Evolutionary conservation across 2,113 vertebrate species (phyloP), one percentile per base, ranked within the genome.

Genomic region (Lasiurus cinereus): DNA sequence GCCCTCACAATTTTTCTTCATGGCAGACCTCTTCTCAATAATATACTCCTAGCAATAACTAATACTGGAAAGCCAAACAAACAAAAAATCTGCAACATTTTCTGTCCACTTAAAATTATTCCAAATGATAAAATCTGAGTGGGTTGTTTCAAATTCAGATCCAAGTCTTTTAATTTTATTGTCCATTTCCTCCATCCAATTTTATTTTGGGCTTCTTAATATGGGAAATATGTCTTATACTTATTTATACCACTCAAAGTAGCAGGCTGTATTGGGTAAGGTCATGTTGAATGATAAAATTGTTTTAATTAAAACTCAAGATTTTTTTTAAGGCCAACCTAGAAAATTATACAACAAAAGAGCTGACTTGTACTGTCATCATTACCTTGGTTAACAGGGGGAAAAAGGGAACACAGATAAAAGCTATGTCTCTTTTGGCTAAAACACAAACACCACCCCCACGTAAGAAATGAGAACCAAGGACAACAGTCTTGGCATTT

Each of bases 251-350:
- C 50, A 39, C 76, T 70, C 70, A 89, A 66, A 87, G 52, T 16
- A 80, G 14, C 56, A n/a, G 50, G 91, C 5, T n/a, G 3, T 84
- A 3, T 80, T 94, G 46, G 43, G n/a, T 80, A 48, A 50, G 3
- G 15, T 84, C 5, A 72, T 29, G 5, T 54, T 86, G 77, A 77
- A 67, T 48, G n/a, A 83, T 3, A 77, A 5, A 95, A 69, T 8
- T 90, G 52, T 62, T 88, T 91, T 87, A 80, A 80, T 83, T 87
- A 91, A 95, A 88, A 78, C 46, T 72, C 77, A 91, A 56, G 77
- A 50, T 13, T 72, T 88, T 93, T 78, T 33, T 94, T 83, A 72
- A 86, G 39, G 3, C 2, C 13, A 74, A 36, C 16, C 33, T 92
- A 84, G 46, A 82, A 91, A 83, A 72, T 46, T 24, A 31, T 72